phyloP scores from a whole-genome alignment of 2,797 vertebrate species.

The Xyrichtys novacula region DNA sequence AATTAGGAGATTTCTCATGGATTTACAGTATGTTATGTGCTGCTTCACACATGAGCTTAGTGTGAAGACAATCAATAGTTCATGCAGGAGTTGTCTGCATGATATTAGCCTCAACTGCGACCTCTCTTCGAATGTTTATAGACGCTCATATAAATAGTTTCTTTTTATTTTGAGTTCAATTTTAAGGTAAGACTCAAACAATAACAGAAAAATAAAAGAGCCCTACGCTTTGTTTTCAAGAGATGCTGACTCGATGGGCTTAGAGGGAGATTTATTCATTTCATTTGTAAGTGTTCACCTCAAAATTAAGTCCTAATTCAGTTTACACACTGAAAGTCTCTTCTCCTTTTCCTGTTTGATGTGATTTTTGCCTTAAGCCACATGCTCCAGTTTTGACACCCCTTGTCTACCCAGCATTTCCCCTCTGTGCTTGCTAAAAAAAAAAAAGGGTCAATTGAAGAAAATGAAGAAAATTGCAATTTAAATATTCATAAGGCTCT shows the following conservation, averaged over 20 bases:
- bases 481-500: constrained; percentile 84
- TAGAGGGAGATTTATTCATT: constrained; percentile 19
- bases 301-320: constrained; percentile 33
- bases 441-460: constrained; percentile 73
- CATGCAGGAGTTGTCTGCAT: constrained; percentile 28
- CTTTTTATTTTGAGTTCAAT: neutral
- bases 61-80: constrained; percentile 48
- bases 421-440: constrained; percentile 9
- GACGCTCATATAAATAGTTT: neutral
- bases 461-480: constrained; percentile 83
- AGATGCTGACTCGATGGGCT: constrained; percentile 18
- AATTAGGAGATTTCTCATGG: constrained; percentile 39
- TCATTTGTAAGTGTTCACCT: constrained; percentile 33
- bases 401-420: constrained; percentile 26
- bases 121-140: constrained; percentile 1
- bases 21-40: constrained; percentile 12
- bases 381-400: constrained; percentile 44
- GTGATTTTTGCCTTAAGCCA: constrained; percentile 52
- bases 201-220: neutral
- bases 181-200: neutral
- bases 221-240: neutral
- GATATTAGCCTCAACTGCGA: constrained; percentile 17
- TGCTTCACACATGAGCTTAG: constrained; percentile 9
- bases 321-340: constrained; percentile 42
- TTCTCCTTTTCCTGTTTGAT: constrained; percentile 44